phyloP scores from a whole-genome alignment of 1,140 invertebrate genomes.

The Polypedilum vanderplanki region DNA sequence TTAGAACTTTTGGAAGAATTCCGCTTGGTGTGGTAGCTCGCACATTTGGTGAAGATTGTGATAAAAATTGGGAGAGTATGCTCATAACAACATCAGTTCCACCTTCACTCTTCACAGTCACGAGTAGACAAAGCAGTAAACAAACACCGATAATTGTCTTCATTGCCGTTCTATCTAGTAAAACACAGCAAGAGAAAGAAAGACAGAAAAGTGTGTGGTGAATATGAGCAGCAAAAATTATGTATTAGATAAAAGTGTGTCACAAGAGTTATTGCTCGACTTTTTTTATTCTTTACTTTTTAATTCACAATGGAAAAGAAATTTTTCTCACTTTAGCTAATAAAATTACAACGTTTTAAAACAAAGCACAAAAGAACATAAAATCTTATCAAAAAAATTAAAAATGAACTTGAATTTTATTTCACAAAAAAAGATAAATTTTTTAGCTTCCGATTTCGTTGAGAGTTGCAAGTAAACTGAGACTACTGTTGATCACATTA shows the following conservation, averaged over 20 bases:
- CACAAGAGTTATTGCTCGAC: neutral
- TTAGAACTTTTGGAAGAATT: neutral
- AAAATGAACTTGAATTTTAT: no score
- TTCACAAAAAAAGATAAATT: no score
- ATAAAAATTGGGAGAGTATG: neutral
- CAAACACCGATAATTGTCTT: neutral
- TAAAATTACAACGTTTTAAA: no score
- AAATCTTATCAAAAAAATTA: no score
- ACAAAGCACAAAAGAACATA: no score
- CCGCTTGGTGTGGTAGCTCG: neutral
- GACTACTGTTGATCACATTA: neutral
- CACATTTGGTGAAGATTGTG: neutral
- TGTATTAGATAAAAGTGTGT: neutral
- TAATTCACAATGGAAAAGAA: no score
- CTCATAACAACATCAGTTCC: slow-evolving; percentile 16
- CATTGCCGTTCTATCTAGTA: neutral
- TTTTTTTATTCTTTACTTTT: no score
- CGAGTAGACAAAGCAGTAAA: neutral
- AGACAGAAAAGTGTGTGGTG: neutral
- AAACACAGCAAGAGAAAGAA: neutral
- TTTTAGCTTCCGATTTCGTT: neutral
- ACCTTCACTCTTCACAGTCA: neutral
- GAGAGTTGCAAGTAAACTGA: neutral
- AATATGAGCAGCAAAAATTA: neutral
- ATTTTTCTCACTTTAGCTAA: no score